A percentile compares a stretch with the other conserved stretches of the same genome.
These are phyloP conservation scores for Sarcophaga carnaria DNA, from an alignment of 2,888 invertebrate genomes.

Conservation along the genomic window DNA sequence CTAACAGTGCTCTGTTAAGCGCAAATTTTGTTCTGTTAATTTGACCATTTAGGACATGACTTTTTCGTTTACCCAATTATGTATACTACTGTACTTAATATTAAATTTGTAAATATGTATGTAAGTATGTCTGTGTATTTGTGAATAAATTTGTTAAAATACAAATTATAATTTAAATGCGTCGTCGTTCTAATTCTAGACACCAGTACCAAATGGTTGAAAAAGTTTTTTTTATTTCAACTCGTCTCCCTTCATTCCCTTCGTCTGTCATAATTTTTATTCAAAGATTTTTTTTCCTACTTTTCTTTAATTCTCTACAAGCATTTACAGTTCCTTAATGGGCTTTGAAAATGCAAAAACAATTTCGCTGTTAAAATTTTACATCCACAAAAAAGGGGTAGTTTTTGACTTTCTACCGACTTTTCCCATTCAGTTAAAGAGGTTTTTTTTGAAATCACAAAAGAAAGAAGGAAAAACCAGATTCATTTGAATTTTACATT, in stretches of 20 bases:
- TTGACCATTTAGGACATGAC: not conserved
- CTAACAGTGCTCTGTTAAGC: no score
- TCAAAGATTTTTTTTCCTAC: not conserved
- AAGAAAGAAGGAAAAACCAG: not conserved
- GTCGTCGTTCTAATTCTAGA: conserved; percentile 43
- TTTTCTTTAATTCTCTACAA: not conserved
- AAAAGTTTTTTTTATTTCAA: not conserved
- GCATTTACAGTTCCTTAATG: conserved; percentile 12
- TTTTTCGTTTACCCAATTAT: conserved; percentile 4
- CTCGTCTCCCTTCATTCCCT: not conserved
- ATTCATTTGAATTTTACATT: conserved; percentile 34
- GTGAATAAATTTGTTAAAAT: conserved; percentile 21
- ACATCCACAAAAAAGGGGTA: conserved; percentile 22
- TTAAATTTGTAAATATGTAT: not conserved
- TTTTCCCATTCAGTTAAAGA: not conserved
- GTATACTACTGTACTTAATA: not conserved
- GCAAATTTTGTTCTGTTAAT: no score
- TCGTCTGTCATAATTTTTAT: not conserved
- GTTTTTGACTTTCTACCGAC: conserved; percentile 15
- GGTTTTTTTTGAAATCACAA: no score
- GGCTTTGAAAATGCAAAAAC: not conserved
- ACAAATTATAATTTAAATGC: conserved; percentile 42
- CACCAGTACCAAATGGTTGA: conserved; percentile 38
- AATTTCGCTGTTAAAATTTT: conserved; percentile 14
- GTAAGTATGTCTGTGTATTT: not conserved